A percentile compares a stretch with the other conserved stretches of the same genome.
phyloP scores from a whole-genome alignment of 2,797 vertebrate genomes.

The Coreius guichenoti region DNA sequence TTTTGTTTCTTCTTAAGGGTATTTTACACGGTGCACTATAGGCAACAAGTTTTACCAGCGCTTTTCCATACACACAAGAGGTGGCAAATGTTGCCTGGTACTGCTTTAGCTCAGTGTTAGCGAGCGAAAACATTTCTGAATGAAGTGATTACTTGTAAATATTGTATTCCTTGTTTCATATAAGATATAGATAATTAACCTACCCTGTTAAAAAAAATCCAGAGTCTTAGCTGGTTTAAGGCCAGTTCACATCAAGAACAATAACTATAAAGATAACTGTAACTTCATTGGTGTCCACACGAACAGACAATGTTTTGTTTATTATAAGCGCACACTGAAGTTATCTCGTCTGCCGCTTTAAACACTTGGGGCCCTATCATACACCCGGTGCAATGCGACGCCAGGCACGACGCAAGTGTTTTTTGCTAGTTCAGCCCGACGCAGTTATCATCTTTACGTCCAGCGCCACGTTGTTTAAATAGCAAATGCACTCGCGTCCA shows the following conservation, averaged over 20 bases:
- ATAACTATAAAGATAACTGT: background rate
- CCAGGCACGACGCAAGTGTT: too few species aligned
- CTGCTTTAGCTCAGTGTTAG: background rate
- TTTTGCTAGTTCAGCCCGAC: too few species aligned
- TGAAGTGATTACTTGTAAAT: background rate
- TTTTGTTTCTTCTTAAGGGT: background rate
- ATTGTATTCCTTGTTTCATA: background rate
- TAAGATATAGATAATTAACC: background rate
- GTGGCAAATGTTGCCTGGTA: background rate
- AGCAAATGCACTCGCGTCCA: too few species aligned
- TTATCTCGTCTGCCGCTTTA: background rate
- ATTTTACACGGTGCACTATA: slow-evolving; percentile 14
- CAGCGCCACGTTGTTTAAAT: too few species aligned
- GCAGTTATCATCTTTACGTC: too few species aligned
- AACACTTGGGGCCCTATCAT: background rate
- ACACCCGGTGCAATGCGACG: too few species aligned
- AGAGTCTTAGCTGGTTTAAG: background rate
- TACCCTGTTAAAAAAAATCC: background rate
- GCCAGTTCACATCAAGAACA: background rate
- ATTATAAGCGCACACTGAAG: background rate
- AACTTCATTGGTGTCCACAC: too few species aligned
- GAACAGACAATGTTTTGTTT: background rate
- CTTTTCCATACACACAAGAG: background rate
- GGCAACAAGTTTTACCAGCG: background rate
- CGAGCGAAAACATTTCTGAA: background rate